These are phyloP conservation scores for Troides aeacus DNA, from an alignment of 2,888 invertebrate species.

Conservation along the genomic window DNA sequence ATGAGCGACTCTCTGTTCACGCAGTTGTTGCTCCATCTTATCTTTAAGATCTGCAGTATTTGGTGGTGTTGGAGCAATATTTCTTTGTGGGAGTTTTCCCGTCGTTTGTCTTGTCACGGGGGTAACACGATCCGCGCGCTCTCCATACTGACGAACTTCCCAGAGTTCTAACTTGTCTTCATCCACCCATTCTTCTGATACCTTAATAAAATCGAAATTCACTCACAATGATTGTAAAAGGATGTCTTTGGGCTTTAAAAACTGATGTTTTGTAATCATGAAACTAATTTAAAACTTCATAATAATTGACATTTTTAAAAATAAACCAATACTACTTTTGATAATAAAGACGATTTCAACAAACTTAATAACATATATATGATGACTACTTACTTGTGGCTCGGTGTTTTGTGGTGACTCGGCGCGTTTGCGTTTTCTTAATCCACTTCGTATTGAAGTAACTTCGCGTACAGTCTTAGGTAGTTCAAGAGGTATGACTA, in stretches of 20 bases:
- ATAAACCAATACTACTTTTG: too few species aligned
- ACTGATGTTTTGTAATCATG: neutral
- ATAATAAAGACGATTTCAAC: too few species aligned
- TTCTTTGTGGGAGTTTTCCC: slow-evolving; percentile 82
- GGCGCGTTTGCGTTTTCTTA: slow-evolving; percentile 94
- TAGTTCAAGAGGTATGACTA: slow-evolving; percentile 95
- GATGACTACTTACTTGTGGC: slow-evolving; percentile 83
- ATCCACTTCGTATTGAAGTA: slow-evolving; percentile 95
- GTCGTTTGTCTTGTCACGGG: slow-evolving; percentile 91
- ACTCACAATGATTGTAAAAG: neutral
- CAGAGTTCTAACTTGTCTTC: slow-evolving; percentile 97
- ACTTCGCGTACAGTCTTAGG: slow-evolving; percentile 96
- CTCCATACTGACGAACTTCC: slow-evolving; percentile 97
- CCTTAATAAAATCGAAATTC: slow-evolving; percentile 53
- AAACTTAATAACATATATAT: neutral
- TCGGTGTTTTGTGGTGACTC: slow-evolving; percentile 97
- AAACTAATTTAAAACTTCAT: neutral
- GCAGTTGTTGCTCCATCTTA: slow-evolving; percentile 94
- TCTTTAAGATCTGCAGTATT: slow-evolving; percentile 90
- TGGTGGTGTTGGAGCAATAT: slow-evolving; percentile 71
- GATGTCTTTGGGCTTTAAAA: neutral
- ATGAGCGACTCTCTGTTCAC: slow-evolving; percentile 92
- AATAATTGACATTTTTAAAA: neutral
- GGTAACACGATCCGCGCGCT: slow-evolving; percentile 85
- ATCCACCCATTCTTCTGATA: slow-evolving; percentile 97